Evolutionary conservation across 1,140 invertebrate species (phyloP).

Genomic region (Brachionus sp.): DNA sequence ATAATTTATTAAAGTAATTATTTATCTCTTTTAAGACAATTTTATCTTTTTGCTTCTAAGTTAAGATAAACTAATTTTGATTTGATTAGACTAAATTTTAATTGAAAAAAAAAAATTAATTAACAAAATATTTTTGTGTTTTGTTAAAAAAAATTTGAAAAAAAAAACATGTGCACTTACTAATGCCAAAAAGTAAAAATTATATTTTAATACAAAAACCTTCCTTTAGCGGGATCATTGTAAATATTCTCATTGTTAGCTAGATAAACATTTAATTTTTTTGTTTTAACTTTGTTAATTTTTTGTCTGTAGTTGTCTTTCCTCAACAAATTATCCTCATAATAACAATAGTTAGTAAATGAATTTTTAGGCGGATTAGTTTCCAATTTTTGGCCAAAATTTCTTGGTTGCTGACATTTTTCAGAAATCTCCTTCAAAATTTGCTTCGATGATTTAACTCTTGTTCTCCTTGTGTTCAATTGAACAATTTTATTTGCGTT

Average conservation of each 20-base stretch:
- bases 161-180: not conserved
- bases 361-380: not conserved
- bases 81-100: not conserved
- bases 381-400: not conserved
- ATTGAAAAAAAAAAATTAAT: not conserved
- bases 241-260: constrained; percentile 17
- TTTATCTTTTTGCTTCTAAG: not conserved
- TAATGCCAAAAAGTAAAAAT: not conserved
- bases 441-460: constrained; percentile 16
- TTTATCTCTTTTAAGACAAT: not conserved
- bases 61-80: not conserved
- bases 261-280: not conserved
- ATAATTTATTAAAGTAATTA: not conserved
- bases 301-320: not conserved
- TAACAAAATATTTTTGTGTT: no score
- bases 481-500: not conserved
- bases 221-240: not conserved
- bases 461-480: not conserved
- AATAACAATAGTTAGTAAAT: constrained; percentile 5
- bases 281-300: not conserved
- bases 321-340: constrained; percentile 16
- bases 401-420: not conserved
- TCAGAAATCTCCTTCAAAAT: not conserved
- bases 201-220: constrained; percentile 6
- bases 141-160: not conserved